phyloP scores from a whole-genome alignment of 1,140 invertebrate species.

The Panonychus citri region DNA sequence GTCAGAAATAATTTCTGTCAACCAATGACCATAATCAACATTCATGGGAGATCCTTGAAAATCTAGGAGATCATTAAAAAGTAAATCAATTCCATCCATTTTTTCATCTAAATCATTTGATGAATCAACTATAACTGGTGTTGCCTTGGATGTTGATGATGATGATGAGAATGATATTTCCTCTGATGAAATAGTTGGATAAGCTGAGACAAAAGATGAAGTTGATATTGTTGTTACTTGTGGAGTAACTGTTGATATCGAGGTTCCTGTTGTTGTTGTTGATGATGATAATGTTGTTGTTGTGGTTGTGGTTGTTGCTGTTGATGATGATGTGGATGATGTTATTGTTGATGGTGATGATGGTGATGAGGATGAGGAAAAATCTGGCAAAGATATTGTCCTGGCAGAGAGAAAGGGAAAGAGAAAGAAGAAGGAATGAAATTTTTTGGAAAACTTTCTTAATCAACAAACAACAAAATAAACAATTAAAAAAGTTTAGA shows the following conservation, averaged over 20 bases:
- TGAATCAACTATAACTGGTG: neutral
- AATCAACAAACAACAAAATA: too few relatives aligned
- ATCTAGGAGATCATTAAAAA: slow-evolving; percentile 2
- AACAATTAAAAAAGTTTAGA: too few relatives aligned
- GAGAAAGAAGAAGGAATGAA: too few relatives aligned
- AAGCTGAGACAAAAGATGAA: neutral
- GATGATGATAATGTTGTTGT: neutral
- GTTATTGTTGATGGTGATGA: neutral
- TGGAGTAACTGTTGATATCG: neutral
- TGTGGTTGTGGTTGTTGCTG: neutral
- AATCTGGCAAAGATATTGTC: neutral
- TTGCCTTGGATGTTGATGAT: neutral
- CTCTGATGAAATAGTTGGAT: neutral
- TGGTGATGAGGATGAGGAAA: neutral
- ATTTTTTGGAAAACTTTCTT: too few relatives aligned
- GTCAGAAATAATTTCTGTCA: slow-evolving; percentile 36
- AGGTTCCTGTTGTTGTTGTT: neutral
- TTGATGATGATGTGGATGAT: neutral
- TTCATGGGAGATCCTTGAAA: slow-evolving; percentile 33
- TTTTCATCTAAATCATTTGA: neutral
- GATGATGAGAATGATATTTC: neutral
- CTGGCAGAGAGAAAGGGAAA: too few relatives aligned
- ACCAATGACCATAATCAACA: slow-evolving; percentile 43
- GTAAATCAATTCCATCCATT: neutral
- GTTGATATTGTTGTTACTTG: neutral